A percentile compares a stretch with the other conserved stretches of the same genome.
These are phyloP conservation scores for Aptenodytes forsteri DNA, from an alignment of 2,113 vertebrate species.

Conservation along the genomic window DNA sequence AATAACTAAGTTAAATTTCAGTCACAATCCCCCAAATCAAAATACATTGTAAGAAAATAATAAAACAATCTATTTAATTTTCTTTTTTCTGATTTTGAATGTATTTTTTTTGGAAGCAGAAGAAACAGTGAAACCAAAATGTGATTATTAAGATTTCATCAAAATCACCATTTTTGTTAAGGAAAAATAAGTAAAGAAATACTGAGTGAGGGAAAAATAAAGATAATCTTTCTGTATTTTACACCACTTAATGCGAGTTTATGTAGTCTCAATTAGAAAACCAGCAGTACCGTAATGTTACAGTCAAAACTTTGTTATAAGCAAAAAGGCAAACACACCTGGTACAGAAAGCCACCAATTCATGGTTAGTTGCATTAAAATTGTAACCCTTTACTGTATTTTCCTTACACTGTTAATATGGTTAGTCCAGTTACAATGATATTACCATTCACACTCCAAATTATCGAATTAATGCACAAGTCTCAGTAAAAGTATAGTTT, in stretches of 20 bases:
- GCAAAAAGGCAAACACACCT: background rate
- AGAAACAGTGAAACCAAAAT: background rate
- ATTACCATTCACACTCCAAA: background rate
- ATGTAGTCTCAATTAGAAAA: background rate
- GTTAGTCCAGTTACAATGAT: background rate
- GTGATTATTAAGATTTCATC: background rate
- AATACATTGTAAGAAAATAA: background rate
- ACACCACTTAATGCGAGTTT: background rate
- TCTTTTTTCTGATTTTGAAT: background rate
- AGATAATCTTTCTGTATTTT: background rate
- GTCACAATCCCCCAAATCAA: background rate
- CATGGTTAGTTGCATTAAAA: background rate
- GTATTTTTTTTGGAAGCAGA: background rate
- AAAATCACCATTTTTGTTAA: background rate
- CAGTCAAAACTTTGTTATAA: background rate
- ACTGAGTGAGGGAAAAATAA: background rate
- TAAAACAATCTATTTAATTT: background rate
- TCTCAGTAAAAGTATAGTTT: background rate
- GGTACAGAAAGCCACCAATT: fast-evolving
- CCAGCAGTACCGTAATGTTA: background rate
- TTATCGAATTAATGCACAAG: background rate
- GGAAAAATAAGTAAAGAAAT: background rate
- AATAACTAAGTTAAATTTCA: background rate
- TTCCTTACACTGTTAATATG: background rate
- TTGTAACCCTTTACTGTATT: background rate